Base-by-base conservation (phyloP, 2,888 invertebrate genomes). In the Lochmaea capreae region DNA sequence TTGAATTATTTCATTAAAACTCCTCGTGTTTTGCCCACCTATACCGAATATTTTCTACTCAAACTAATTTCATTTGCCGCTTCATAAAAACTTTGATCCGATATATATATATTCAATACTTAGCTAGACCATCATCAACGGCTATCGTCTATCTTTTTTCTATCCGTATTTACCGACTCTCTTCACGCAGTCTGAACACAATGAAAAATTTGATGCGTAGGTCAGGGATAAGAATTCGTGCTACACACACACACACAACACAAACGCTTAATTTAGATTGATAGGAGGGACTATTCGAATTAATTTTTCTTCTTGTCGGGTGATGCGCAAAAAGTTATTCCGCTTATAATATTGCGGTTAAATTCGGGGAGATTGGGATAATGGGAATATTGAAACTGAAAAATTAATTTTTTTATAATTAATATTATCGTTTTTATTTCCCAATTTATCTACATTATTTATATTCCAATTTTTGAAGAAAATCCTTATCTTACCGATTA, bases 71-170 rank as follows among this genome's bases (percentile, higher is more conserved):
- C 22, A 63, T 77, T 70, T 77, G 75, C 75, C 76, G 76, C 76
- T 76, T 61, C 58, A 46, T 61, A 54, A 42, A 66, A 63, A 76
- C 69, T 57, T 72, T 62, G 72, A 58, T 39, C 67, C 26, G 54
- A 71, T 70, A 70, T 8, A 5, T 33, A 6, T 33, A 8, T 39
- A 80, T 81, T 80, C 80, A 79, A 82, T 80, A 80, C 80, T 79
- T 77, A 74, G 77, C 76, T 65, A 54, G 62, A 43, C 39, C 65
- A 65, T 69, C 80, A 80, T 81, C 83, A 83, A 81, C 83, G 82
- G 81, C 82, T 80, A 81, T 79, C 76, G 73, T 81, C 79, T 79
- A 81, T 83, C 83, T 83, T 80, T 80, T 80, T 83, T 79, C 79
- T 77, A 76, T 77, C 76, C 81, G 80, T 80, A 77, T 77, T 79